These are phyloP conservation scores for Drosophila fulvimacula DNA, from an alignment of 2,888 invertebrate genomes.

Conservation along the genomic window DNA sequence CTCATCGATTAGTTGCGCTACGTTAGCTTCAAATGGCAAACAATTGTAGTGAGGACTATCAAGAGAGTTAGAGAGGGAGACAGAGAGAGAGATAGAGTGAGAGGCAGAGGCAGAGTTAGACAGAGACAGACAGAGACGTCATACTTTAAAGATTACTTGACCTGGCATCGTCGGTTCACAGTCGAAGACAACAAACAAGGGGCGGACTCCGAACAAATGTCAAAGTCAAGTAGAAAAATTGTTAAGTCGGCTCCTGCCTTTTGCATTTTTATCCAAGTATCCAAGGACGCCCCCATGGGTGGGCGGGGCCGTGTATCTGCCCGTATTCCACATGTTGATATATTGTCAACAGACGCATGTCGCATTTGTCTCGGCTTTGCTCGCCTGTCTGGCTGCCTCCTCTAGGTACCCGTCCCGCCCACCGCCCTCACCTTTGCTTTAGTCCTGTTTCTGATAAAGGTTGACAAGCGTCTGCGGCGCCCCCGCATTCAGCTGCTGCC, in stretches of 20 bases:
- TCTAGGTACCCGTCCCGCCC: not conserved
- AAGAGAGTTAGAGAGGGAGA: not conserved
- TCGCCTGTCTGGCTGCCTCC: slow-evolving; percentile 29
- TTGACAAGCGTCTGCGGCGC: slow-evolving; percentile 61
- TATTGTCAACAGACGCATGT: slow-evolving; percentile 82
- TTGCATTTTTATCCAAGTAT: slow-evolving; percentile 58
- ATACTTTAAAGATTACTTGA: slow-evolving; percentile 55
- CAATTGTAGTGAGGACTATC: slow-evolving; percentile 14
- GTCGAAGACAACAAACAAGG: slow-evolving; percentile 16
- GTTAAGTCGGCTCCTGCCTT: slow-evolving; percentile 50
- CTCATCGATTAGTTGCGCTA: slow-evolving; percentile 67
- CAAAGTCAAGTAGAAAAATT: slow-evolving; percentile 76
- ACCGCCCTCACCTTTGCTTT: slow-evolving; percentile 1
- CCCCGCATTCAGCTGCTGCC: slow-evolving; percentile 22
- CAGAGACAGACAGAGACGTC: slow-evolving; percentile 5
- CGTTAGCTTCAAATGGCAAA: slow-evolving; percentile 43
- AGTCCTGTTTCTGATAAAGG: slow-evolving; percentile 71
- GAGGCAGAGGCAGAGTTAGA: not conserved
- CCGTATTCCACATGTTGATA: slow-evolving; percentile 78
- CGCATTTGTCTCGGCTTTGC: slow-evolving; percentile 79
- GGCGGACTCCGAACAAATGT: slow-evolving; percentile 36
- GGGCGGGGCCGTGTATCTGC: slow-evolving; percentile 1
- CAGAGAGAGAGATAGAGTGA: not conserved
- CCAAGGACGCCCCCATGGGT: not conserved
- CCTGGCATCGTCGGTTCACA: slow-evolving; percentile 40